Base-by-base conservation (phyloP, 2,888 invertebrate species). In the Amaurobius ferox region DNA sequence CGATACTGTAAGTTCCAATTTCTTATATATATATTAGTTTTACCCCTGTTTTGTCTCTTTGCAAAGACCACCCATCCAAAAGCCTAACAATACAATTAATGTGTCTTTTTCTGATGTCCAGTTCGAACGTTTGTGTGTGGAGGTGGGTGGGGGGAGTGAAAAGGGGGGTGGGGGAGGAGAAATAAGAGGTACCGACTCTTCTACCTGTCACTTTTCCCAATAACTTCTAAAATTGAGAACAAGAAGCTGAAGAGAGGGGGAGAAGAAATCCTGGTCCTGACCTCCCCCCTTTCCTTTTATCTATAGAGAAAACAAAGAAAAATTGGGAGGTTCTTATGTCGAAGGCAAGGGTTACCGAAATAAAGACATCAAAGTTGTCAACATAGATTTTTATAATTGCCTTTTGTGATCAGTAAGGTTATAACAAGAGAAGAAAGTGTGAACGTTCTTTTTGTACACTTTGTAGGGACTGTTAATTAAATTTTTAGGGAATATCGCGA, bases 161-260 rank as follows among this genome's bases (percentile, higher is more conserved):
- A 32, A 78, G 66, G 32, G 23, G 61, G 3, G 66, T 19, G 35
- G 16, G 30, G 23, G 62, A 44, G 68, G 76, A 44, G 44, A 76
- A 71, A 79, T 73, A 68, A 85, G 83, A 85, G 76, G 81, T 64
- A 72, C 70, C 67, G 79, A 73, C 79, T 74, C 78, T 73, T 64
- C 74, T 86, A 68, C 68, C 79, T 79, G 86, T 86, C 86, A 86
- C 79, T 86, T 86, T 86, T 66, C 86, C 86, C 86, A 86, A 86
- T 86, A 86, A 86, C 86, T 86, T 86, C 86, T 86, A 86, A 86
- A 86, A 86, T 86, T 86, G 79, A 86, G 86, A 86, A 86, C 79
- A 86, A 68, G 86, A 66, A 68, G 67, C 71, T 62, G 71, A 78
- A 73, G 78, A 71, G 48, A 30, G 61, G 55, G 62, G 32, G 55